Base-by-base conservation (phyloP, 2,797 vertebrate genomes). In the Enteromius treurensis region DNA sequence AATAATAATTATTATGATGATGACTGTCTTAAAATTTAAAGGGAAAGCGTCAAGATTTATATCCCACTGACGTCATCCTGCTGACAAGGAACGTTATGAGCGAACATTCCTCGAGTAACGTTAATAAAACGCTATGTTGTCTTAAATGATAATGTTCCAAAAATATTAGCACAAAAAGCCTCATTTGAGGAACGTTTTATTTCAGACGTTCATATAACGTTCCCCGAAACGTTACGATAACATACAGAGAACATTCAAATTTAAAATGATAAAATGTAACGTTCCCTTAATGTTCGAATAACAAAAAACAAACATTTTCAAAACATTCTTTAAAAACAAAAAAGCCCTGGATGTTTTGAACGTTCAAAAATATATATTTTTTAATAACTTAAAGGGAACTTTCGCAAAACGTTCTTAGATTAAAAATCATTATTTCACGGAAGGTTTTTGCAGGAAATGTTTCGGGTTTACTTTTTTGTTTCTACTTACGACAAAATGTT, bases 1-100 rank as follows among this genome's bases (percentile, higher is more conserved):
- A 40, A 71, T 76, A 37, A 79, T 82, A 29, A 68, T 37, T n/a
- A 29, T 55, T 29, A 81, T 65, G 58, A 60, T 69, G 62, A 69
- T 53, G 65, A 42, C 67, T 14, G 32, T 58, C 65, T 79, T 58
- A 34, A 4, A 40, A 40, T 23, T 26, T 26, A n/a, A 26, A 64
- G n/a, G 11, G 1, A 1, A 32, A 7, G 6, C 47, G 15, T 34
- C 6, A 1, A 19, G 29, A 32, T 65, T 34, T 65, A 32, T 34
- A 17, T 65, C 15, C 62, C 14, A 32, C 1, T 64, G 26, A 32
- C 29, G 26, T 64, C 29, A 32, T 32, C 26, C 29, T 3, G 26
- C 14, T 23, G 19, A 58, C 21, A 23, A 58, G 53, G n/a, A 58
- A 58, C 3, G n/a, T 58, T 13, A 58, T 23, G n/a, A 58, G 55